Base-by-base conservation (phyloP, 2,888 invertebrate genomes). In the Timema podura region DNA sequence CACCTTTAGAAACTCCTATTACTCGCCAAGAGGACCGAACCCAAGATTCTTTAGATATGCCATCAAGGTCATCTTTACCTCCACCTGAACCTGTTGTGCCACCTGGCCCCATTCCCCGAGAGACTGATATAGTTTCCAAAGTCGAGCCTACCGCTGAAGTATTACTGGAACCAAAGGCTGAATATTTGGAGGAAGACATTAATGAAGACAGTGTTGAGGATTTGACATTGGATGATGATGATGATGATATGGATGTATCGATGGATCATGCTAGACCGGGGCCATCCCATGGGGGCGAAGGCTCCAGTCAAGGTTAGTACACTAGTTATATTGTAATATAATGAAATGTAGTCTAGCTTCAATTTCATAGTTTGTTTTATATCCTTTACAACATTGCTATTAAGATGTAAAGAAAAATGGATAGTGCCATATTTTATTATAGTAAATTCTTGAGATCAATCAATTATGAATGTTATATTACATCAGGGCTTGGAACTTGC, bases 201-300 rank as follows among this genome's bases (percentile, higher is more conserved):
- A 87, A 87, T 78, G 89, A 89, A 77, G 90, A 90, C 79, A 89
- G 89, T 78, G 91, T 93, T 78, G 93, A 93, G 83, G 93, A 93
- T 82, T 87, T 93, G 81, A 93, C 93, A 74, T 83, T 91, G 73
- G 91, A 78, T 67, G 91, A 93, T 80, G 93, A 93, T 74, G 81
- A 83, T 81, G 82, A 82, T 78, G 88, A 89, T 79, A 86, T 88
- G 81, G 88, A 90, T 75, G 88, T 87, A 79, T 81, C 85, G 74
- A 86, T 88, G 81, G 88, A 90, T 75, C 88, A 87, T 79, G 81
- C 85, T 74, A 83, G 85, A 80, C 89, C 90, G 77, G 90, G 90
- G 80, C 89, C 90, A 77, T 83, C 83, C 68, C 78, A 80, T 66
- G 81, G 81, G 73, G 82, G 82, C 70, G 80, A 75, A 69, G 74